Base-by-base conservation (phyloP, 2,888 invertebrate species). In the Euzophera pinguis region DNA sequence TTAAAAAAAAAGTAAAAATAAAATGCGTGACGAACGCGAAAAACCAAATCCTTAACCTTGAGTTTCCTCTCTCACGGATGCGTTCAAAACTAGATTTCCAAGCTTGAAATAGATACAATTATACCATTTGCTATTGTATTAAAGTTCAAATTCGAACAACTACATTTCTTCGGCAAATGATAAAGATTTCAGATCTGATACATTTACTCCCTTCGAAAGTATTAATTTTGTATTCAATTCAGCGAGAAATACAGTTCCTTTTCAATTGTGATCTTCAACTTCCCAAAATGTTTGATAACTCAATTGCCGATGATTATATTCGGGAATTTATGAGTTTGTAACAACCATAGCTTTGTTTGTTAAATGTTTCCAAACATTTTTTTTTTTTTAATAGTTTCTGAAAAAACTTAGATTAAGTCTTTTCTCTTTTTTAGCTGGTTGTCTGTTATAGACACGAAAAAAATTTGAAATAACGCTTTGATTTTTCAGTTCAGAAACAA, bases 241-340 rank as follows among this genome's bases (percentile, higher is more conserved):
- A 29, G 1, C 10, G 9, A 34, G n/a, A 8, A 43, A 32, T 16
- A 45, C 5, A 14, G 45, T 68, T 72, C 16, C 53, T 51, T 49
- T 50, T 29, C 6, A 1, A 41, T 12, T 29, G 0, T 8, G 22
- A 10, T 37, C 13, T 39, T 27, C 10, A 32, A 32, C 32, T 54
- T 53, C 42, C 60, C 65, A 58, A 70, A 75, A 71, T 65, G 64
- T 55, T 64, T 75, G 78, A 84, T 82, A 81, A 78, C 84, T 84
- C 80, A 83, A 84, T 84, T 74, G 73, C 64, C 65, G 65, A 67
- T 70, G 68, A 73, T 76, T 76, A 75, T 78, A 72, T 66, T 66
- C 49, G 71, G 56, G 59, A 71, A 81, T 81, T 78, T 81, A 83
- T 71, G 76, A 65, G 63, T 67, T 59, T 64, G 71, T 75, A 75